These are phyloP conservation scores for Astur gentilis DNA, from an alignment of 2,113 vertebrate species.

Conservation along the genomic window DNA sequence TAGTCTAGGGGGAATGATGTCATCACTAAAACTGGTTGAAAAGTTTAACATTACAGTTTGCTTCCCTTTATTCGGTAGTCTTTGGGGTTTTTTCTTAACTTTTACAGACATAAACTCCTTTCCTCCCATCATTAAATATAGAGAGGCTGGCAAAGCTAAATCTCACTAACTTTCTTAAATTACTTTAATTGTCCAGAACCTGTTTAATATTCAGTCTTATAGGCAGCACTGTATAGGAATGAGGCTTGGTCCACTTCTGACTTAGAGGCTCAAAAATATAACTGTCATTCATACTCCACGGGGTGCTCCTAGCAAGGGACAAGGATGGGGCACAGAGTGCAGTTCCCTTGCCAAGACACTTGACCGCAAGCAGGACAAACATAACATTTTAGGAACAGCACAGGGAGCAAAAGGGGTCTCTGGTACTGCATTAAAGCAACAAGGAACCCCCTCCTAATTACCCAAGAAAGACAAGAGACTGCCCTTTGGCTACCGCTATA, in stretches of 20 bases:
- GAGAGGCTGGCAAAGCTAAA: not conserved
- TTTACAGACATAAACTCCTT: not conserved
- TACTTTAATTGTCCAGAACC: not conserved
- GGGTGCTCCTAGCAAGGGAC: not conserved
- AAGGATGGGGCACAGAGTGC: not conserved
- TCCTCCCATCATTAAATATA: not conserved
- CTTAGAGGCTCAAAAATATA: not conserved
- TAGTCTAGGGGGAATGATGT: accelerated
- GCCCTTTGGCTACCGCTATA: not conserved
- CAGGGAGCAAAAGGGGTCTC: not conserved
- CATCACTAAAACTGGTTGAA: not conserved
- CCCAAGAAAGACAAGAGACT: not conserved
- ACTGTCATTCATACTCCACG: not conserved
- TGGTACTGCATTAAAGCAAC: not conserved
- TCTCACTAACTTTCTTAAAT: not conserved
- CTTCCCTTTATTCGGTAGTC: not conserved
- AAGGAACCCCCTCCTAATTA: not conserved
- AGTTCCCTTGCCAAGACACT: not conserved
- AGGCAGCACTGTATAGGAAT: not conserved
- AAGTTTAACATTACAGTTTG: not conserved
- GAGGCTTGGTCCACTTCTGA: not conserved
- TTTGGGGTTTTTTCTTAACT: not conserved
- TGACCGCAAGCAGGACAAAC: not conserved
- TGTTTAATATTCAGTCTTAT: not conserved
- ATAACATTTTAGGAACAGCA: not conserved